Base-by-base conservation (phyloP, 2,797 vertebrate species). In the Pseudochromis fuscus region DNA sequence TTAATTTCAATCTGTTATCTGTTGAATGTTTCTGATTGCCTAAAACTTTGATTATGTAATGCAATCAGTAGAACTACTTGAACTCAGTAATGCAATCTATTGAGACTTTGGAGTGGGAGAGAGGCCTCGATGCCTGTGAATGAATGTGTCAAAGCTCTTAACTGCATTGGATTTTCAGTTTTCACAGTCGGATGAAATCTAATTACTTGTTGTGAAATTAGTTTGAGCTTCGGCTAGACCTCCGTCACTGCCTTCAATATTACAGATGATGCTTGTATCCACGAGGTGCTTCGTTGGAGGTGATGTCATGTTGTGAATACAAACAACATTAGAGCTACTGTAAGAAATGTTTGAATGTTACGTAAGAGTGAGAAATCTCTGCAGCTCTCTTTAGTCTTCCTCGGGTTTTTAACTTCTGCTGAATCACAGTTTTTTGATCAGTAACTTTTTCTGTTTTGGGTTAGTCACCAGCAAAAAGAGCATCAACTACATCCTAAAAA, bases 1-100 rank as follows among this genome's bases (percentile, higher is more conserved):
- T 70, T 70, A 1, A 66, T 85, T 77, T 85, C 52, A 67, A 7
- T 65, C 30, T 30, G 35, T 46, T 61, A 75, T 86, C 37, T 60
- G 15, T 75, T 53, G 38, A 15, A 55, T 58, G 46, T 77, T 77
- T 69, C 57, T 88, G 79, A 88, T 87, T 86, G 80, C 71, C 44
- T 62, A 52, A 83, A 85, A 79, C 58, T 68, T 74, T 74, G 67
- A 84, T 82, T 72, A 68, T 63, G 45, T 60, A 81, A 87, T 53
- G 61, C 66, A 84, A 85, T 85, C 75, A 88, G 67, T 18, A 18
- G 19, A 86, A 68, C 44, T 56, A 67, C 83, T 79, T 70, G 38
- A 78, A 71, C 53, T 79, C 44, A 37, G 50, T 42, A 70, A 77
- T 80, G 64, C 46, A 73, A 68, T 84, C 65, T 60, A 33, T 64